phyloP scores from a whole-genome alignment of 2,113 vertebrate genomes.

The Sinocyclocheilus maitianheensis region DNA sequence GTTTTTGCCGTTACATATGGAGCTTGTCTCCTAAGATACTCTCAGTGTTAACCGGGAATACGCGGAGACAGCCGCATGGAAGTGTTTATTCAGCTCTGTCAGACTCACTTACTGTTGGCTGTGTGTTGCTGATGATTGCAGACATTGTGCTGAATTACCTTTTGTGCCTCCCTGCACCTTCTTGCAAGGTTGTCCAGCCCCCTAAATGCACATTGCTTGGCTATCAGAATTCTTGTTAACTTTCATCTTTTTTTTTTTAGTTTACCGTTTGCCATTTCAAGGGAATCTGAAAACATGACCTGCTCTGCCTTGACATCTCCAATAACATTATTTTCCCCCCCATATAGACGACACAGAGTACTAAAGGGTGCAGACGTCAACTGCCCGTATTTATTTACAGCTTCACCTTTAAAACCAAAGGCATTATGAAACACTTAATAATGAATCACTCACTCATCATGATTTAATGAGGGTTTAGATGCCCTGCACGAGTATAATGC shows the following conservation, averaged over 20 bases:
- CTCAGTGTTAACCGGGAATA: constrained; percentile 15
- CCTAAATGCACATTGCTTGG: constrained; percentile 30
- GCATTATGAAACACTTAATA: constrained; percentile 8
- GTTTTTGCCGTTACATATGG: constrained; percentile 34
- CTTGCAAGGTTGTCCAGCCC: constrained; percentile 20
- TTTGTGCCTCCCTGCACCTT: constrained; percentile 21
- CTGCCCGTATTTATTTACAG: background rate
- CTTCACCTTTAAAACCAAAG: background rate
- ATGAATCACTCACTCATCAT: constrained; percentile 1
- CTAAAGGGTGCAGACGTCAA: background rate
- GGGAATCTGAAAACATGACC: constrained; percentile 21
- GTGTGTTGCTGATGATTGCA: constrained; percentile 39
- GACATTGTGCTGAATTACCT: constrained; percentile 49
- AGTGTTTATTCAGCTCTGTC: constrained; percentile 57
- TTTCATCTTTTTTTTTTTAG: background rate
- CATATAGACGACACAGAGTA: background rate
- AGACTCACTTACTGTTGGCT: constrained; percentile 38
- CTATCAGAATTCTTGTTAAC: constrained; percentile 44
- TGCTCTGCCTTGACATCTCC: constrained; percentile 6
- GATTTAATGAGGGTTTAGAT: constrained; percentile 6
- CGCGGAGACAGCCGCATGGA: constrained; percentile 38
- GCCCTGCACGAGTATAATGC: background rate
- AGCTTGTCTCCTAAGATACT: constrained; percentile 31
- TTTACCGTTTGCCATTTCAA: constrained; percentile 12
- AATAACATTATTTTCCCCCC: background rate